Evolutionary conservation across 2,113 vertebrate genomes (phyloP), one percentile per base, ranked within the genome.

Genomic region (Sebastes fasciatus): DNA sequence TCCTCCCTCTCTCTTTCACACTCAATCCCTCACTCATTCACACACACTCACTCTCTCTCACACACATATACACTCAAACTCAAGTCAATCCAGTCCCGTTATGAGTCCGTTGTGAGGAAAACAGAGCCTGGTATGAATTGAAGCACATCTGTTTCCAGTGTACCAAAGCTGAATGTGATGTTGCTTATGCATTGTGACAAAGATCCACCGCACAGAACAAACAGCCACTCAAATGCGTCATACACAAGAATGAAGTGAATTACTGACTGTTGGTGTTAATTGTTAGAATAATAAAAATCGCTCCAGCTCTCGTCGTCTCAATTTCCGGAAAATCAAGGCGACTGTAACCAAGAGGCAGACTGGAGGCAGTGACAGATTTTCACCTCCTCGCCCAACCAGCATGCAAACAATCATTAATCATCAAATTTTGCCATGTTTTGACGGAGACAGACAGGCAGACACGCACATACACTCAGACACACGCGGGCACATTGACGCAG

Each of bases 131-230:
- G 74, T 89, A 84, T 80, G 83, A 94, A 87, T 91, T 86, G 84
- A 45, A 77, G 82, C 86, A 93, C 95, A 95, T 95, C 91, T 95
- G 94, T 88, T 94, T 94, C 86, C 83, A 91, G 77, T 95, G 88
- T 84, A 93, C 87, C 83, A 91, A 91, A 92, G 72, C 75, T 72
- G 69, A 90, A 93, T 89, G 89, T 84, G 85, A 92, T 88, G 86
- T 82, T 90, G 88, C 88, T 88, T 86, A 82, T 87, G 61, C 77
- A 75, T 79, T 83, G 43, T 84, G 90, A 88, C 82, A 87, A 86
- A 91, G 75, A 89, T 85, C 61, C 86, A 82, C 81, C 83, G 58
- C 88, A 87, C 82, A 78, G 82, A 54, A 84, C 83, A 58, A 88
- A 65, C 76, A 79, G 79, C 83, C 76, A 70, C 64, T 85, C 80